Evolutionary conservation across 2,113 vertebrate genomes (phyloP), one percentile per base, ranked within the genome.

Genomic region (Polypterus senegalus): DNA sequence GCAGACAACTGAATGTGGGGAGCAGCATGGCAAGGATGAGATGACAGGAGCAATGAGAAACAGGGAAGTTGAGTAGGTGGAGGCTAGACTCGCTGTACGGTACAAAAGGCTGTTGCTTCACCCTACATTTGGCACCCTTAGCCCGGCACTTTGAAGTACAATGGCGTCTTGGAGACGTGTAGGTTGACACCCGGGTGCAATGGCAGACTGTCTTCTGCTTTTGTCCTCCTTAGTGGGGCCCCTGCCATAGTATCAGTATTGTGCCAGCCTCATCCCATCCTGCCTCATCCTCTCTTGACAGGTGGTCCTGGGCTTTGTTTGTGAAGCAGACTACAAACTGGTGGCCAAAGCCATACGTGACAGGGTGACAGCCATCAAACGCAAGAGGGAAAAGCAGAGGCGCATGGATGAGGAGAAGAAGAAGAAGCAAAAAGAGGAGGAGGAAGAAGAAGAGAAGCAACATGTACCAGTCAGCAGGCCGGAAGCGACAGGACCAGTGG

Each of bases 291-390:
- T 69, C 59, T 5, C 5, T 0, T 0, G 4, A 1, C 77, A 97
- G 93, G 93, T 96, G 63, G 79, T 91, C 8, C 74, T 97, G 68
- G 93, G 93, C 5, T 91, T 97, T 2, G 78, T 97, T 45, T 93
- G 86, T 0, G 91, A 97, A 72, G 90, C 84, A 0, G 94, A 98
- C 73, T 95, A 92, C 70, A 92, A 93, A 67, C 77, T 88, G 60
- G 92, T 98, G 65, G 91, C 92, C 71, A 90, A 88, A 67, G 92
- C 90, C 0, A 91, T 98, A 60, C 81, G 93, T 48, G 85, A 93
- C 68, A 74, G 89, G 0, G 94, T 96, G 46, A 84, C 86, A 0
- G 79, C 85, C 71, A 86, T 96, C 69, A 93, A 93, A 61, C 79
- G 86, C 1, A 88, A 94, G 66, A 77, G 94, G 3, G 92, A 94